Conservation (phyloP, 64 coral and sea anemone species). For the Cladopsammia gracilis region DNA sequence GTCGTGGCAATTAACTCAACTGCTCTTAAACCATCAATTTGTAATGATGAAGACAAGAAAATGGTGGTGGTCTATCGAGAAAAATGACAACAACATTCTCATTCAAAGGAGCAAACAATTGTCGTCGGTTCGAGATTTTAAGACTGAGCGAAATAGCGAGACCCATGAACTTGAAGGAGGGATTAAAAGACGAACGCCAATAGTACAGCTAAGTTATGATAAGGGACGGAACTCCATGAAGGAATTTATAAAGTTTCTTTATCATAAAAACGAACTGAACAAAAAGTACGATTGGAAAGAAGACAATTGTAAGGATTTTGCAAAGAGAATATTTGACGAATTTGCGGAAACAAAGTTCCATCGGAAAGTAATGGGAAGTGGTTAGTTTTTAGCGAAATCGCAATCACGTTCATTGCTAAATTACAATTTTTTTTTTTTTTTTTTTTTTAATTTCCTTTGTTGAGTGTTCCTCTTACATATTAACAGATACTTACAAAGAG, state of each 20-base stretch:
- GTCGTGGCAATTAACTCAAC: not conserved
- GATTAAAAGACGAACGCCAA: not conserved
- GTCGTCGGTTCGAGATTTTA: not conserved
- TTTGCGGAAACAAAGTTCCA: not conserved
- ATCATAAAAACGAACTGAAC: not conserved
- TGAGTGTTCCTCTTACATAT: no score
- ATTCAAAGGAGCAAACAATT: not conserved
- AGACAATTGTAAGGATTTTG: constrained; percentile 28
- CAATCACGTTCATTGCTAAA: no score
- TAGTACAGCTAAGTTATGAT: not conserved
- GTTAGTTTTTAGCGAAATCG: no score
- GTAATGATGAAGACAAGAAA: constrained; percentile 5
- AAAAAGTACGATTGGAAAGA: not conserved
- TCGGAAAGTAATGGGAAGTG: no score
- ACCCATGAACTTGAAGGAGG: no score
- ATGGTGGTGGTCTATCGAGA: constrained; percentile 61
- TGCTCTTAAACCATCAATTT: constrained; percentile 38
- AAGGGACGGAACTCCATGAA: not conserved
- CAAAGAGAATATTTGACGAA: constrained; percentile 14
- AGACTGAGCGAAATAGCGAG: not conserved
- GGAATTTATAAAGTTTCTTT: not conserved
- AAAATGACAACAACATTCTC: constrained; percentile 8
- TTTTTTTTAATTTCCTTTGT: no score
- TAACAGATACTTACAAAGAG: no score
- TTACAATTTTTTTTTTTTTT: no score